Evolutionary conservation across 2,888 invertebrate genomes (phyloP), one percentile per base, ranked within the genome.

Genomic region (Reticulitermes lucifugus): DNA sequence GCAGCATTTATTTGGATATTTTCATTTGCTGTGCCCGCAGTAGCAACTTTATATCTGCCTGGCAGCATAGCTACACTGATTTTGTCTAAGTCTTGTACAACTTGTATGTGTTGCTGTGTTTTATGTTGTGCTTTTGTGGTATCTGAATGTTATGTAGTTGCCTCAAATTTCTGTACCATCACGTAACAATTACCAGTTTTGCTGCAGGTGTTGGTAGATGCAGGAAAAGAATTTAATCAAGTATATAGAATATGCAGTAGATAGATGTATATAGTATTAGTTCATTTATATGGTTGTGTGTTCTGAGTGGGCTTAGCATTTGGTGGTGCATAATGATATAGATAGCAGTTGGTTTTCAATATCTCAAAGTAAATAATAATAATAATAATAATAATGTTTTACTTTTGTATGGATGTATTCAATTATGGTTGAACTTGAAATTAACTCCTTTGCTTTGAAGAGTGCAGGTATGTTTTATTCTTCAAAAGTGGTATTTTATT

Each of bases 1-100:
- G 65, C 65, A 25, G 25, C n/a, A 65, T n/a, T 60, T 7, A n/a
- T 77, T 51, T 77, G 12, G 41, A 46, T 43, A 21, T 73, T 73
- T 46, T 77, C 18, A 77, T 77, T 77, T 77, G 77, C 51, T 77
- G 21, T 41, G 77, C 77, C 77, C 77, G 77, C 77, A 77, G 43
- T 73, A 80, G 59, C 55, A 25, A 25, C 21, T 29, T 79, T 35
- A n/a, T 75, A 75, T 22, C 59, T 60, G 80, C 14, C 55, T 55
- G 18, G 55, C 55, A 46, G 46, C 9, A 12, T 46, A 46, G 46
- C 9, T 46, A 46, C 46, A 25, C 25, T 65, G n/a, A 25, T 65
- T 25, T 5, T 65, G 65, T 65, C 25, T 25, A n/a, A 6, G 25
- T 65, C 10, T 29, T 35, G 35, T 59, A 29, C 18, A 14, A 55